These are phyloP conservation scores for Hydrozoanthus gracilis DNA, from an alignment of 92 coral and sea anemone genomes.

Conservation along the genomic window DNA sequence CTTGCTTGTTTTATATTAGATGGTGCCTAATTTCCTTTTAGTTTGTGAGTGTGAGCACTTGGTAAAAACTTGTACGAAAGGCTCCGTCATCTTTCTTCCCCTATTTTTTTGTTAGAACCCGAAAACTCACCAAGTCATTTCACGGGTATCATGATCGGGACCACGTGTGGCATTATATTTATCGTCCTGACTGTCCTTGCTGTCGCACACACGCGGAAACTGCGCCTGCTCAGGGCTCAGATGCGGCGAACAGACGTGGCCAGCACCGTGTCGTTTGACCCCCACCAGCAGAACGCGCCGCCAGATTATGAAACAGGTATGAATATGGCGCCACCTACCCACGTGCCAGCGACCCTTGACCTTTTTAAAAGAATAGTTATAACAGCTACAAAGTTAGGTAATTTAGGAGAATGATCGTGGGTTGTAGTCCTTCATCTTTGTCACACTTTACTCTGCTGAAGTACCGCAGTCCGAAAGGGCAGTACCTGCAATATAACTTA, in stretches of 20 bases:
- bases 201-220: slow-evolving; percentile 84
- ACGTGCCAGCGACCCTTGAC: too few relatives aligned
- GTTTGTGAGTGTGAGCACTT: too few relatives aligned
- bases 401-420: too few relatives aligned
- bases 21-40: too few relatives aligned
- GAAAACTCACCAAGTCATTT: slow-evolving; percentile 71
- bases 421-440: too few relatives aligned
- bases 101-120: slow-evolving; percentile 30
- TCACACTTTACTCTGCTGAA: too few relatives aligned
- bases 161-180: slow-evolving; percentile 94
- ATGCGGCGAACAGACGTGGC: slow-evolving; percentile 74
- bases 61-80: too few relatives aligned
- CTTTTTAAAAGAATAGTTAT: too few relatives aligned
- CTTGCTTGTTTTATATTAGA: too few relatives aligned
- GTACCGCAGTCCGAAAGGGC: too few relatives aligned
- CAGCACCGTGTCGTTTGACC: slow-evolving; percentile 74
- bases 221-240: slow-evolving; percentile 66
- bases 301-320: slow-evolving; percentile 89
- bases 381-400: too few relatives aligned
- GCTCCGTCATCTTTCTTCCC: not conserved
- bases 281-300: slow-evolving; percentile 81
- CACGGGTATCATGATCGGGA: slow-evolving; percentile 96
- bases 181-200: slow-evolving; percentile 91
- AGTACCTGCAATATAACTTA: too few relatives aligned
- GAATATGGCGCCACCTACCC: not conserved